phyloP scores from a whole-genome alignment of 2,888 invertebrate genomes.

The Drosophila acutilabella region DNA sequence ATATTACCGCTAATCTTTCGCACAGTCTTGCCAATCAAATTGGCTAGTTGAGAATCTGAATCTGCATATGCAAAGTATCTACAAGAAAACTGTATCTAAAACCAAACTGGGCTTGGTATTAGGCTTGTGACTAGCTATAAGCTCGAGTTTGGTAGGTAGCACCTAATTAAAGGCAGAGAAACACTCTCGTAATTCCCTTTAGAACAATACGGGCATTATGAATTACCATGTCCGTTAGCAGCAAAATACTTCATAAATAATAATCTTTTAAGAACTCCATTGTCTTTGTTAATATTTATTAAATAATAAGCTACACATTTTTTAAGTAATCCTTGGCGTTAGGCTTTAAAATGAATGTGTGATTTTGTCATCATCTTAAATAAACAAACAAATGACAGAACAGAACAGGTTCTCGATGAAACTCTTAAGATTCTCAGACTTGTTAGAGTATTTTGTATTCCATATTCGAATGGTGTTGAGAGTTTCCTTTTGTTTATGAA shows the following conservation, averaged over 20 bases:
- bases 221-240: background rate
- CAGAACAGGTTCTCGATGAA: background rate
- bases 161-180: conserved; percentile 59
- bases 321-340: conserved; percentile 3
- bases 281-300: background rate
- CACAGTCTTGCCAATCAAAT: conserved; percentile 53
- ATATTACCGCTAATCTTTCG: conserved; percentile 69
- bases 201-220: background rate
- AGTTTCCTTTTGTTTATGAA: conserved; percentile 60
- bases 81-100: background rate
- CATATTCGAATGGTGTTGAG: conserved; percentile 5
- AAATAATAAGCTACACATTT: background rate
- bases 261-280: conserved; percentile 2
- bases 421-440: background rate
- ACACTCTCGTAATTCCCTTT: conserved; percentile 21
- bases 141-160: conserved; percentile 37
- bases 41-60: conserved; percentile 24
- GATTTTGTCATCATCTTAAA: conserved; percentile 11
- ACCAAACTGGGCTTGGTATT: conserved; percentile 12
- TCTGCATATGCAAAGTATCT: conserved; percentile 13
- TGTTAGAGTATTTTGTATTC: conserved; percentile 38
- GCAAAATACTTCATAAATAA: background rate
- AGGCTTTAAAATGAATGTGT: conserved; percentile 7
- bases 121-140: conserved; percentile 10
- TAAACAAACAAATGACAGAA: background rate